Evolutionary conservation across 2,888 invertebrate genomes (phyloP).

Genomic region (Hymenopus coronatus): DNA sequence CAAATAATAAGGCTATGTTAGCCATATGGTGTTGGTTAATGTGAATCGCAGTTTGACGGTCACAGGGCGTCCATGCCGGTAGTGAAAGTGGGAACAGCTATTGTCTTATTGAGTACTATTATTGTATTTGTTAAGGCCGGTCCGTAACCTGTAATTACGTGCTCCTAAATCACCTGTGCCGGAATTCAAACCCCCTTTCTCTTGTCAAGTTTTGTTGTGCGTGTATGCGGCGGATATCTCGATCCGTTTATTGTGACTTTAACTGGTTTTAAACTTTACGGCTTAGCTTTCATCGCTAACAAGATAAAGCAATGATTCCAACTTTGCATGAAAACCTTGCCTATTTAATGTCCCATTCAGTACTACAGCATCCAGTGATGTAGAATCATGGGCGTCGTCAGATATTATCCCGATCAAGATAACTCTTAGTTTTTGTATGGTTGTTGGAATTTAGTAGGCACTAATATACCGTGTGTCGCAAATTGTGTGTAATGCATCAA

Average conservation of each 20-base stretch:
- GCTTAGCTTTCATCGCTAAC: not conserved
- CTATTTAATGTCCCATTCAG: no score
- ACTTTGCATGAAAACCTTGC: not conserved
- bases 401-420: no score
- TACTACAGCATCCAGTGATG: no score
- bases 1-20: no score
- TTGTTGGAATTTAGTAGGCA: no score
- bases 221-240: not conserved
- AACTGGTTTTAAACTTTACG: not conserved
- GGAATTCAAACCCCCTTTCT: not conserved
- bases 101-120: not conserved
- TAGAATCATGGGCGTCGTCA: no score
- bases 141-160: not conserved
- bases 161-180: not conserved
- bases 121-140: not conserved
- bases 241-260: not conserved
- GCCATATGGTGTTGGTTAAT: not conserved
- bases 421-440: no score
- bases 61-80: not conserved
- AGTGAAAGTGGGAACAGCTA: not conserved
- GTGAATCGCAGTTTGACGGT: not conserved
- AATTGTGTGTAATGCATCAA: no score
- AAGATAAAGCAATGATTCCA: not conserved
- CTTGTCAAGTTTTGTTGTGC: not conserved
- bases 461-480: no score